Conservation (phyloP, 2,113 vertebrate genomes). For the Carassius gibelio region DNA sequence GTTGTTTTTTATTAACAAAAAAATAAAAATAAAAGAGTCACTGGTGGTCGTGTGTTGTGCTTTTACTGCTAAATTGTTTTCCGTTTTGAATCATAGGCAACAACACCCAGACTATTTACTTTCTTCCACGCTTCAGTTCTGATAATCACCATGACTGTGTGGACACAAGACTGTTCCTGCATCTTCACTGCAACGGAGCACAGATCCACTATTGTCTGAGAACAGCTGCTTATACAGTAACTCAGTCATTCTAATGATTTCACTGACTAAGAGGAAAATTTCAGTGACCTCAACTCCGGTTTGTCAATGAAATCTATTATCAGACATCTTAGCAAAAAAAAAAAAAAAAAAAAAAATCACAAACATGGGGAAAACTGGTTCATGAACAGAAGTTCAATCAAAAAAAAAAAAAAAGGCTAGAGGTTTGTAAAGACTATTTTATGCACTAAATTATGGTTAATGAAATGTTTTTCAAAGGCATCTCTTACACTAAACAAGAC, state of each 20-base stretch:
- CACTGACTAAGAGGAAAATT: background rate
- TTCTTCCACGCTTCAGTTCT: background rate
- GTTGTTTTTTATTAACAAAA: background rate
- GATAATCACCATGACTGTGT: background rate
- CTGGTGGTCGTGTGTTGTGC: background rate
- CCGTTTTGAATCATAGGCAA: background rate
- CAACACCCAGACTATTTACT: background rate
- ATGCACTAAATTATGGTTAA: background rate
- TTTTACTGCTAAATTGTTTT: background rate
- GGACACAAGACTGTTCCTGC: constrained; percentile 1
- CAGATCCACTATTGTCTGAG: background rate
- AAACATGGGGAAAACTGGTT: background rate
- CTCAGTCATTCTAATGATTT: background rate
- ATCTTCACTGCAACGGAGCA: background rate
- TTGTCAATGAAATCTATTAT: background rate
- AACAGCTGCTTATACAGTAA: constrained; percentile 5
- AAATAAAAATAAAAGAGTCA: background rate
- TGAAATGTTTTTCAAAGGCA: background rate
- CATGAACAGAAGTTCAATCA: background rate
- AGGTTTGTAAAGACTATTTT: background rate
- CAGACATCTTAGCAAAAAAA: background rate
- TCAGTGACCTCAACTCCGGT: background rate
- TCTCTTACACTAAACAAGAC: background rate
- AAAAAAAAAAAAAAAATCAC: background rate
- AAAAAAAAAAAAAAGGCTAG: background rate